Conservation (phyloP, 2,797 vertebrate genomes). For the Molossus molossus region DNA sequence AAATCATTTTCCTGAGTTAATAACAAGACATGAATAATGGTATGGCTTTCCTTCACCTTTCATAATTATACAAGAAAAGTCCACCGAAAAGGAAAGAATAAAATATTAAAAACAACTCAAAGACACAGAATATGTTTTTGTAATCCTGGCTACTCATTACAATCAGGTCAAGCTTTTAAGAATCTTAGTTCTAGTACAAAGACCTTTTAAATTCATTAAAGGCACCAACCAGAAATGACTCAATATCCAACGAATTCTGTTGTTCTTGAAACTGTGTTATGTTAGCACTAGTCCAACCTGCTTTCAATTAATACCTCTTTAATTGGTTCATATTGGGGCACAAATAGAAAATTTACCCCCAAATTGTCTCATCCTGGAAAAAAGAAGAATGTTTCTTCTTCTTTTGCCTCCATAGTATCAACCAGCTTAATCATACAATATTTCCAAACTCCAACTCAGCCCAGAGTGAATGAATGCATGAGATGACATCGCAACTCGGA, state of each 20-base stretch:
- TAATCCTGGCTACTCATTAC: background rate
- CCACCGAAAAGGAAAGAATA: background rate
- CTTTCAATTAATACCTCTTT: slow-evolving; percentile 34
- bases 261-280: background rate
- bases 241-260: background rate
- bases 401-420: slow-evolving; percentile 32
- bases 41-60: slow-evolving; percentile 13
- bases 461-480: slow-evolving; percentile 64
- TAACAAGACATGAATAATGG: slow-evolving; percentile 6
- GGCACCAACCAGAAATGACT: background rate
- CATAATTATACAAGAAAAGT: background rate
- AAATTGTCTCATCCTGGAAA: background rate
- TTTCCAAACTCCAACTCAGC: background rate
- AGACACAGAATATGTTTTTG: background rate
- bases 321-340: slow-evolving; percentile 14
- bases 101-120: slow-evolving; percentile 54
- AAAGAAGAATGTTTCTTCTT: background rate
- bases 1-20: background rate
- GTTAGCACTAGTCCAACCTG: background rate
- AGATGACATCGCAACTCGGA: slow-evolving; percentile 23
- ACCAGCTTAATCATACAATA: background rate
- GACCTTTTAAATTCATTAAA: slow-evolving; percentile 3
- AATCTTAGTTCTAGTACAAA: slow-evolving; percentile 37
- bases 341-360: background rate
- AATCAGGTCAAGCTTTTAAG: slow-evolving; percentile 45